Base-by-base conservation (phyloP, 2,113 vertebrate genomes). In the Pollimyrus isidori region DNA sequence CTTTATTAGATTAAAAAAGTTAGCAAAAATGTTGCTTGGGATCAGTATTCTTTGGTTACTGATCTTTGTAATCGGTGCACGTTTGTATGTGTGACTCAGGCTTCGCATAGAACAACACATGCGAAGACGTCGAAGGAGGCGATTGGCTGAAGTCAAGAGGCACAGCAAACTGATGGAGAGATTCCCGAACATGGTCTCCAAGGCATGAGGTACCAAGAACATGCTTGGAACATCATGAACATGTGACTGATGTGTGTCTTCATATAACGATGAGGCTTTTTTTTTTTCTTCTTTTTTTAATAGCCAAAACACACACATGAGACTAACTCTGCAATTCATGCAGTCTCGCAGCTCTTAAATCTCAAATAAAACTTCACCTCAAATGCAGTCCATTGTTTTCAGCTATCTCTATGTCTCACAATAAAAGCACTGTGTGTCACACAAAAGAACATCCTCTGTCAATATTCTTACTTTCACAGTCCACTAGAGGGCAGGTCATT, bases 81-180 rank as follows among this genome's bases (percentile, higher is more conserved):
- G 4, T 80, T 80, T 80, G 21, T 90, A 90, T 92, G 73, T 92
- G 91, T 89, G 52, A 94, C 94, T 88, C 92, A 99, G 98, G 92
- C 93, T 98, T 80, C 96, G 94, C 90, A 4, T 94, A 62, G 98
- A 99, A 93, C 96, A 98, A 65, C 0, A 89, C 62, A 90, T 97
- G 42, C 92, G 94, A 15, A 86, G 0, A 1, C 93, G 91, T 86
- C n/a, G 35, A 65, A 96, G 94, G 86, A 92, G 92, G 91, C 90
- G 53, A 50, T 93, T 0, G 19, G 89, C 92, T 23, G 92, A 96
- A 90, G 96, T 1, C 91, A 65, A 76, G 0, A 94, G 90, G 87
- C 39, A 39, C 91, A 92, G 93, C 50, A 69, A 93, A 90, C 93
- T 98, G 86, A 62, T 92, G 86, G 91, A 93, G 73, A 96, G 91